Evolutionary conservation across 2,113 vertebrate genomes (phyloP).

Genomic region (Xiphorhynchus elegans): DNA sequence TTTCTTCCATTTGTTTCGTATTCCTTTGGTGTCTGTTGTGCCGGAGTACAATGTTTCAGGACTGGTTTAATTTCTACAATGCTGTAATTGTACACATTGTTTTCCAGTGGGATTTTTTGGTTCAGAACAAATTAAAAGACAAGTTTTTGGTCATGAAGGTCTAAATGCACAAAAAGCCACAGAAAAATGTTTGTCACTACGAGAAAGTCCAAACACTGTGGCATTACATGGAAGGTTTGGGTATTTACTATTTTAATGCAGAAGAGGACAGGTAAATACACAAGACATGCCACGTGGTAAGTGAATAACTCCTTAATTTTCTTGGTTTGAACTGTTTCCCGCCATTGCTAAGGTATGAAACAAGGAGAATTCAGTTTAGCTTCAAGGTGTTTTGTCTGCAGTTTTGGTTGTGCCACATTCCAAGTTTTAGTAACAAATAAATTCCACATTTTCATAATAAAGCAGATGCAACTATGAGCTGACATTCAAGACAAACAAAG

Average conservation of each 20-base stretch:
- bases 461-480: background rate
- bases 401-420: background rate
- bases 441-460: background rate
- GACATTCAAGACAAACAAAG: background rate
- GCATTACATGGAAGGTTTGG: background rate
- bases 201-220: background rate
- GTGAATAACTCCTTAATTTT: background rate
- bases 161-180: background rate
- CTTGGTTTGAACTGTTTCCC: background rate
- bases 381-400: background rate
- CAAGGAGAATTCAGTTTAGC: background rate
- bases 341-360: background rate
- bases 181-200: background rate
- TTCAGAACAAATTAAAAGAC: background rate
- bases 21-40: constrained; percentile 34
- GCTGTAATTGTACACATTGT: background rate
- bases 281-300: background rate
- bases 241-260: background rate
- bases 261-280: background rate
- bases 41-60: background rate
- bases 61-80: background rate
- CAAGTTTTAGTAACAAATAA: background rate
- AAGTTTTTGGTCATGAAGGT: background rate
- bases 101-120: background rate
- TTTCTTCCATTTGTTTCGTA: constrained; percentile 39